A percentile compares a stretch with the other conserved stretches of the same genome.
Evolutionary conservation across 2,888 invertebrate genomes (phyloP).

Genomic region (Diarsia brunnea): DNA sequence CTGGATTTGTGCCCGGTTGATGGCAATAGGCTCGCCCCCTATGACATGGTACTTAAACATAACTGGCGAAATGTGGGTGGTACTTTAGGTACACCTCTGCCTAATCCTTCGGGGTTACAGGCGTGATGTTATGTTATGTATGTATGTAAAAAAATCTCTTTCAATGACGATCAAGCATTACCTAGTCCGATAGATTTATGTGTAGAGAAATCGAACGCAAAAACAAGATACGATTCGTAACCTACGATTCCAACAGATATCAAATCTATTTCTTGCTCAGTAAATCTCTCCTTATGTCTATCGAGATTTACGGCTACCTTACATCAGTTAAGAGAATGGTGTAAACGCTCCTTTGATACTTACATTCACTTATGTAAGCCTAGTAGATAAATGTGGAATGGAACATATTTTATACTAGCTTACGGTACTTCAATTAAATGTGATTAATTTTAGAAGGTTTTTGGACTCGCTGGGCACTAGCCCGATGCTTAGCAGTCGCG

Average conservation of each 20-base stretch:
- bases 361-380: constrained; percentile 50
- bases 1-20: too few relatives aligned
- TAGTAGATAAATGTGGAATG: constrained; percentile 9
- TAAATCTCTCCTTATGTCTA: constrained; percentile 44
- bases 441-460: background rate
- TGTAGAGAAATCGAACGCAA: constrained; percentile 24
- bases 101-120: too few relatives aligned
- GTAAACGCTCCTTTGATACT: constrained; percentile 16
- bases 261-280: constrained; percentile 53
- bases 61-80: too few relatives aligned
- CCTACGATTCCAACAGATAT: constrained; percentile 40
- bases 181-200: constrained; percentile 25
- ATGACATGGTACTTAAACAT: too few relatives aligned
- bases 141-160: background rate
- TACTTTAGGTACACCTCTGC: too few relatives aligned
- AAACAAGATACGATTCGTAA: constrained; percentile 40
- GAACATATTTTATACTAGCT: background rate
- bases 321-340: constrained; percentile 44
- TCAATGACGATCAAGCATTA: constrained; percentile 1
- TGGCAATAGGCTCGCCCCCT: too few relatives aligned
- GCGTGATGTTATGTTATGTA: too few relatives aligned
- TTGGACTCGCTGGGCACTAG: background rate
- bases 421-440: background rate
- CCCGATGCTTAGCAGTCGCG: too few relatives aligned
- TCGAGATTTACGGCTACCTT: constrained; percentile 45